phyloP scores from a whole-genome alignment of 2,888 invertebrate genomes.

The Saturnia japonica region DNA sequence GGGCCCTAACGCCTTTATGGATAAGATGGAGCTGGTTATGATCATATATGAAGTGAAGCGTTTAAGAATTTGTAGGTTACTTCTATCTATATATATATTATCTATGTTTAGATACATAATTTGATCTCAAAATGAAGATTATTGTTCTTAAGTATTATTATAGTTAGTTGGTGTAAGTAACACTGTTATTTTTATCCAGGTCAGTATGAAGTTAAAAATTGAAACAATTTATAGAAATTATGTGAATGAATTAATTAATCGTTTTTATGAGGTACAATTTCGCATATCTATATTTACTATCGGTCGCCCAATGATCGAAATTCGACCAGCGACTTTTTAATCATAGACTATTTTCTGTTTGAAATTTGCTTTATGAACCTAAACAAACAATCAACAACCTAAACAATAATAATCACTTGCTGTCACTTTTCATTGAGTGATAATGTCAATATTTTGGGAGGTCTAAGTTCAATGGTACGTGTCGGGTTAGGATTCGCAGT shows the following conservation, averaged over 20 bases:
- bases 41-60: neutral
- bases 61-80: neutral
- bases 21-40: neutral
- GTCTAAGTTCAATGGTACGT: too few species aligned
- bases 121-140: slow-evolving; percentile 5
- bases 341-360: too few species aligned
- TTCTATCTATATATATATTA: neutral
- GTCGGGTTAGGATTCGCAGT: too few species aligned
- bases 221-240: neutral
- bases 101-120: neutral
- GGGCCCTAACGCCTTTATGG: too few species aligned
- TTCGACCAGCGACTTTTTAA: too few species aligned
- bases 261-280: neutral
- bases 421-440: too few species aligned
- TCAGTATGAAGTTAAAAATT: neutral
- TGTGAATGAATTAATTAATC: neutral
- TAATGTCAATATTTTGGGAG: too few species aligned
- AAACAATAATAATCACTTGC: too few species aligned
- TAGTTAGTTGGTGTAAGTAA: neutral
- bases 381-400: too few species aligned
- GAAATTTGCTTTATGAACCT: too few species aligned
- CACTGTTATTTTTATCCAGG: neutral
- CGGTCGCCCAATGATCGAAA: too few species aligned
- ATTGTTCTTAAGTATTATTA: neutral
- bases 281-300: neutral